Base-by-base conservation (phyloP, 2,888 invertebrate species). In the Hipparchia semele region DNA sequence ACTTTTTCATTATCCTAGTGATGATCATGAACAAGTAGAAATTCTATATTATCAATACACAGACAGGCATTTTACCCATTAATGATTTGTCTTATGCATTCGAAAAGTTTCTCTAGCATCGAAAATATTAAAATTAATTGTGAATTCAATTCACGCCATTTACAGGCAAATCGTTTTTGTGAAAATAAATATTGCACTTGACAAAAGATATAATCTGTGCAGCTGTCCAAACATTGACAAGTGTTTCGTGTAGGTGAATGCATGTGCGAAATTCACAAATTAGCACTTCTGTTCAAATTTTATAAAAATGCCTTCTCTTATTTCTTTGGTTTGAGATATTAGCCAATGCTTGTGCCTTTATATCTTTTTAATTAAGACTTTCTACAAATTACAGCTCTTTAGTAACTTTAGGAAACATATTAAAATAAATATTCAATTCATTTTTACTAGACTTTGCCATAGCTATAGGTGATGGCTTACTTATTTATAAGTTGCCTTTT, bases 251-350 rank as follows among this genome's bases (percentile, higher is more conserved):
- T 90, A 84, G 90, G 87, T 85, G 85, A 86, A 75, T 91, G 92
- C 90, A 91, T 89, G 73, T 90, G 89, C 89, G 86, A 87, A 87
- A 85, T 84, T 87, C 85, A 80, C 90, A 85, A 88, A 89, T 92
- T 93, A 91, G 81, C 92, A 90, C 90, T 81, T 86, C 85, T 82
- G 84, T 82, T 71, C 77, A 81, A 84, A 85, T 83, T 84, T 89
- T 49, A 85, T 85, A 85, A 85, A 86, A 83, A 82, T 84, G 82
- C 80, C 79, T 81, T 80, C 84, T 46, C 45, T 46, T 49, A 13
- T 23, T 51, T 23, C 8, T 49, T 65, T 65, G 23, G 56, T 58
- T 56, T 58, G 58, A 2, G 53, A 12, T 58, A 2, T 7, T 8
- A 13, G 23, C 8, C 6, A 4, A 54, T 12, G n/a, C 4, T 54